phyloP scores from a whole-genome alignment of 2,113 vertebrate genomes.

The Microcebus tavaratra region DNA sequence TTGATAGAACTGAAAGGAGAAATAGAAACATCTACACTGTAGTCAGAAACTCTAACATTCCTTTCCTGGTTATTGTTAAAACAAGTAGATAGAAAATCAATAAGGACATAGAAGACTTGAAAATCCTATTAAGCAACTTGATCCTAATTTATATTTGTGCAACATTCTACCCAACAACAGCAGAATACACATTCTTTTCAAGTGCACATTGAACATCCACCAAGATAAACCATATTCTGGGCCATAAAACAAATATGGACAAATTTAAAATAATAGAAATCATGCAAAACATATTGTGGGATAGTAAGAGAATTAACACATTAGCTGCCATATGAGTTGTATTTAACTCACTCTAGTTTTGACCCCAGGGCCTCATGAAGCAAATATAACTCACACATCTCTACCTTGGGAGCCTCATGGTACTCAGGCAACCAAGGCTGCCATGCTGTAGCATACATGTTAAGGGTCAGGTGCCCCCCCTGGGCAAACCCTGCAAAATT shows the following conservation, averaged over 20 bases:
- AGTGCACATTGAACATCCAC: not conserved
- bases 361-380: too few relatives aligned
- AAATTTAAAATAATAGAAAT: not conserved
- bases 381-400: too few relatives aligned
- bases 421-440: too few relatives aligned
- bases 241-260: not conserved
- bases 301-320: not conserved
- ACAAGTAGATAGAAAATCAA: not conserved
- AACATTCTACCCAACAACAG: not conserved
- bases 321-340: too few relatives aligned
- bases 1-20: not conserved
- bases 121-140: not conserved
- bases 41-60: not conserved
- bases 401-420: too few relatives aligned
- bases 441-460: too few relatives aligned
- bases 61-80: not conserved
- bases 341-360: too few relatives aligned
- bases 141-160: not conserved
- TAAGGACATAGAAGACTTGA: not conserved
- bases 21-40: not conserved
- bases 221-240: not conserved
- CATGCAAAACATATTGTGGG: not conserved
- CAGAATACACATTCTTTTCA: slow-evolving; percentile 1
- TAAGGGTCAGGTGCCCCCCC: too few relatives aligned
- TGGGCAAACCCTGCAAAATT: too few relatives aligned